Percentiles rank a stretch among this genome's conserved stretches.
These are phyloP conservation scores for Dryas iulia DNA, from an alignment of 1,140 invertebrate genomes.

Conservation along the genomic window DNA sequence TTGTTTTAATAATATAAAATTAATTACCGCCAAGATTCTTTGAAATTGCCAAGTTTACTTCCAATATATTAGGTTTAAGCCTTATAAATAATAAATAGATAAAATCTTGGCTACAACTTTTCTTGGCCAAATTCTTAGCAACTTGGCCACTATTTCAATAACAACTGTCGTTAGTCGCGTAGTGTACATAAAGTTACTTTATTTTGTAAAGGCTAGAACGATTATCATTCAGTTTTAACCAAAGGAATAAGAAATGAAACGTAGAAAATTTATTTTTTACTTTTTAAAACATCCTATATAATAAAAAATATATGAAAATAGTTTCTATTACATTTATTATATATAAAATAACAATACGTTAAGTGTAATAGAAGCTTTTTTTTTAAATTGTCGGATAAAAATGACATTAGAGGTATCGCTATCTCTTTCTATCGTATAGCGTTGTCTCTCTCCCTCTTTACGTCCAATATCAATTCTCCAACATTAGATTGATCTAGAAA, in stretches of 20 bases:
- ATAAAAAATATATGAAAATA: not conserved
- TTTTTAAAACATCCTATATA: not conserved
- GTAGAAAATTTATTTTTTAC: not conserved
- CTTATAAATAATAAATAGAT: too few species aligned
- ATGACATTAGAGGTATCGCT: not conserved
- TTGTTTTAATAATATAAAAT: too few species aligned
- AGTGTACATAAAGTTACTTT: not conserved
- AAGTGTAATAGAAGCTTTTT: not conserved
- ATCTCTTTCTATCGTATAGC: not conserved
- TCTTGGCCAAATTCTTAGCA: too few species aligned
- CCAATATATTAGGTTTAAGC: too few species aligned
- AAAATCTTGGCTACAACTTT: too few species aligned
- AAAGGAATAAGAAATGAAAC: not conserved
- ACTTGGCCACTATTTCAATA: not conserved
- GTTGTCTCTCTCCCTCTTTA: not conserved
- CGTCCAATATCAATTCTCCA: too few species aligned
- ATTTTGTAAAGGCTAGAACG: not conserved
- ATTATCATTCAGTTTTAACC: not conserved
- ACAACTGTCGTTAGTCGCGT: not conserved
- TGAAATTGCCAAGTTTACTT: not conserved
- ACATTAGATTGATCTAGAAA: too few species aligned
- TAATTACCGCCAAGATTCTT: too few species aligned
- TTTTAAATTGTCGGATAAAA: too few species aligned
- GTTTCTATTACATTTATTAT: not conserved
- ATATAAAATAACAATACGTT: not conserved